Percentiles rank a stretch among this genome's conserved stretches.
phyloP scores from a whole-genome alignment of 2,113 vertebrate genomes.

The Lanius ludovicianus region DNA sequence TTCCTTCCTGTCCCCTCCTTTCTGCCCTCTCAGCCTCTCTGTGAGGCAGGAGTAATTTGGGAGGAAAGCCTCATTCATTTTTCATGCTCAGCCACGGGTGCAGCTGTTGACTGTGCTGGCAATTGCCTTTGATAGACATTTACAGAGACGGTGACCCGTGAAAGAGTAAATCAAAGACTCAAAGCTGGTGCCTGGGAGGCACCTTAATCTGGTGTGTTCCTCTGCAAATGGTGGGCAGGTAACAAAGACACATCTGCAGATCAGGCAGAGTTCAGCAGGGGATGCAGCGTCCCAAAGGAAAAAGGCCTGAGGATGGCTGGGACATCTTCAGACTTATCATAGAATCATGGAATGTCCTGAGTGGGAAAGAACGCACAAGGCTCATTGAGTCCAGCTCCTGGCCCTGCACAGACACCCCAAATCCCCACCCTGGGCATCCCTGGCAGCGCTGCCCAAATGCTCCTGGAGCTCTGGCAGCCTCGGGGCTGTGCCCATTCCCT shows the following conservation, averaged over 20 bases:
- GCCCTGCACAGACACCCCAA: background rate
- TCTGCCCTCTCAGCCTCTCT: background rate
- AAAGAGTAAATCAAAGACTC: slow-evolving; percentile 36
- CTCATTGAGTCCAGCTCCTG: background rate
- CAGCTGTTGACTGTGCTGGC: background rate
- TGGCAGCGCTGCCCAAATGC: rapidly evolving
- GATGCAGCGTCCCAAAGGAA: background rate
- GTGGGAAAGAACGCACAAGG: background rate
- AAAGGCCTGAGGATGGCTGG: background rate
- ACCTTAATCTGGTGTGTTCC: background rate
- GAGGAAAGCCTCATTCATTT: background rate
- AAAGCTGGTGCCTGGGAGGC: background rate
- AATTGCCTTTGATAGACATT: background rate
- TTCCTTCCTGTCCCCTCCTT: background rate
- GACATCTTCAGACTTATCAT: background rate
- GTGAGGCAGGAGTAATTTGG: background rate
- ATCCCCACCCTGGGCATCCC: background rate
- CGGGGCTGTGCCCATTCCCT: background rate
- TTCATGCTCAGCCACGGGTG: background rate
- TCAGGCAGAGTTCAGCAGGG: background rate
- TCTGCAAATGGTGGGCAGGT: background rate
- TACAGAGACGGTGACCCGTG: background rate
- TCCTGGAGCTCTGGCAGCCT: background rate
- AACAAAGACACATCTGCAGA: background rate
- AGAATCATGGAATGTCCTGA: background rate